Evolutionary conservation across 2,888 invertebrate genomes (phyloP).

Genomic region (Dendrolimus pini): DNA sequence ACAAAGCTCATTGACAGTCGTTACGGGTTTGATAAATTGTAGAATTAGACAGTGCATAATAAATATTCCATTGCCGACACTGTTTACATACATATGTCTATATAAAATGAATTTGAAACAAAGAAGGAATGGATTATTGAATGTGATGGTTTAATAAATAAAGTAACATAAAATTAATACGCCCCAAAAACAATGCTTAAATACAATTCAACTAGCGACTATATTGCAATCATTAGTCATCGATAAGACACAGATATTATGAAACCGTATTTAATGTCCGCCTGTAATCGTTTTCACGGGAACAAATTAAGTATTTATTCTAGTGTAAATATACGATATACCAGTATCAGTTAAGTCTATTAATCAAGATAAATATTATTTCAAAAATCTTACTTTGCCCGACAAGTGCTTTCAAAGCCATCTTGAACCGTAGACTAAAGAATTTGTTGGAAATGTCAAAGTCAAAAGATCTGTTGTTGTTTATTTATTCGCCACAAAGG

Average conservation of each 20-base stretch:
- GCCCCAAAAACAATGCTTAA: slow-evolving; percentile 5
- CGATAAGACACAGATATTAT: slow-evolving; percentile 12
- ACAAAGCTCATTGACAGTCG: no score
- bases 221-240: slow-evolving; percentile 38
- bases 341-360: slow-evolving; percentile 1
- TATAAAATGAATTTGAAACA: no score
- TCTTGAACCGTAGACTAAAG: slow-evolving; percentile 75
- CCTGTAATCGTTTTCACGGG: background rate
- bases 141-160: no score
- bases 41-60: no score
- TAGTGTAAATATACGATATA: no score
- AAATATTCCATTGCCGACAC: no score
- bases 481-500: no score
- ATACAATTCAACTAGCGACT: slow-evolving; percentile 13
- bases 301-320: background rate
- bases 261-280: background rate
- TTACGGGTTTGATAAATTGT: no score
- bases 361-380: slow-evolving; percentile 18
- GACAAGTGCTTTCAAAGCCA: slow-evolving; percentile 92
- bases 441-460: slow-evolving; percentile 11
- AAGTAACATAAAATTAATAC: background rate
- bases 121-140: no score
- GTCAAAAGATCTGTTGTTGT: background rate
- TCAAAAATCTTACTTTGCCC: slow-evolving; percentile 86
- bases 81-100: no score